Percentiles rank a stretch among this genome's conserved stretches.
Conservation (phyloP, 2,113 vertebrate species). For the Perca fluviatilis region DNA sequence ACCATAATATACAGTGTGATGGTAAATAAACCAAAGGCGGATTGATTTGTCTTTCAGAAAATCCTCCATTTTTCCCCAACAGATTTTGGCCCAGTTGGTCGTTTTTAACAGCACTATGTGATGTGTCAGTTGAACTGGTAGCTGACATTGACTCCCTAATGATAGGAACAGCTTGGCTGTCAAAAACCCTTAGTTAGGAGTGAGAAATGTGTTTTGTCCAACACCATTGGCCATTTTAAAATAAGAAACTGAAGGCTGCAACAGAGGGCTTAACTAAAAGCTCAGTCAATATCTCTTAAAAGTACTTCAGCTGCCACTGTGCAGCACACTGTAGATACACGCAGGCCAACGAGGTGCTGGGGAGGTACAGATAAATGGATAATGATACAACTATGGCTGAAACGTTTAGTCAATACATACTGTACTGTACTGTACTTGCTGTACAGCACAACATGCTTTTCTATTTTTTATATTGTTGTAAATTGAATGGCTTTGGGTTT, state of each 20-base stretch:
- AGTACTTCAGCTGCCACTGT: slow-evolving; percentile 46
- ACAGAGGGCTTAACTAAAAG: slow-evolving; percentile 64
- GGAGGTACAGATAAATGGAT: slow-evolving; percentile 1
- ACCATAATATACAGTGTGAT: slow-evolving; percentile 37
- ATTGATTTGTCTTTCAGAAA: slow-evolving; percentile 63
- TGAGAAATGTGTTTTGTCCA: slow-evolving; percentile 64
- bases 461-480: not conserved
- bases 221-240: slow-evolving; percentile 66
- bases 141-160: slow-evolving; percentile 64
- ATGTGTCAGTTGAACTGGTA: slow-evolving; percentile 72
- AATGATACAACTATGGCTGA: not conserved
- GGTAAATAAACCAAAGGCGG: slow-evolving; percentile 18
- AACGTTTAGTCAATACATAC: not conserved
- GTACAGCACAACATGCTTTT: not conserved
- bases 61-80: slow-evolving; percentile 29
- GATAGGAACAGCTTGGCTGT: slow-evolving; percentile 71
- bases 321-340: slow-evolving; percentile 21
- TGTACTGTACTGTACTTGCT: too few species aligned
- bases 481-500: not conserved
- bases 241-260: slow-evolving; percentile 66
- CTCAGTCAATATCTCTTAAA: slow-evolving; percentile 67
- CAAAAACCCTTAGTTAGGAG: slow-evolving; percentile 65
- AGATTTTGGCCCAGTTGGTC: slow-evolving; percentile 52
- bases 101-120: slow-evolving; percentile 54
- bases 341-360: slow-evolving; percentile 3